These are phyloP conservation scores for Canis aureus DNA, from an alignment of 2,113 vertebrate genomes.

Conservation along the genomic window DNA sequence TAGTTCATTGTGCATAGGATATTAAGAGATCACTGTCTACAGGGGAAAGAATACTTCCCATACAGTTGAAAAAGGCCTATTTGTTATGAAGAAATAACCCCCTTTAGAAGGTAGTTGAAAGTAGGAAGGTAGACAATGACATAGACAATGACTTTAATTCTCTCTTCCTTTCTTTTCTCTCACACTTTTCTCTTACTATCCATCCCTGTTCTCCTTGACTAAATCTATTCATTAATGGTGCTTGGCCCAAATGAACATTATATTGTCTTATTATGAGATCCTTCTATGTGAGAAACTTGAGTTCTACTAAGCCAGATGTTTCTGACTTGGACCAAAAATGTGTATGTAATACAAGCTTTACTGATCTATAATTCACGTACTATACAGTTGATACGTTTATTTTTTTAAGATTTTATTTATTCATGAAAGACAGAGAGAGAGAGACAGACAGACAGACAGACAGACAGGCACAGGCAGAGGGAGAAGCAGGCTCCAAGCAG, in stretches of 20 bases:
- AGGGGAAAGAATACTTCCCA: neutral
- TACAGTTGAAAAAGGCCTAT: neutral
- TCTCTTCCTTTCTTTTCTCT: neutral
- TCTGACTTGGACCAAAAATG: neutral
- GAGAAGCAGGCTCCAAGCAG: too few relatives aligned
- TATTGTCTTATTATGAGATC: neutral
- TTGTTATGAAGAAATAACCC: neutral
- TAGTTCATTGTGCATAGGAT: neutral
- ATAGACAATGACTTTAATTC: neutral
- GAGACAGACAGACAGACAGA: too few relatives aligned
- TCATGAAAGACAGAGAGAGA: too few relatives aligned
- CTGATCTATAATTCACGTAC: neutral
- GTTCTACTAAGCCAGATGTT: constrained; percentile 11
- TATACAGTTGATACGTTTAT: constrained; percentile 32
- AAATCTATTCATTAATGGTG: neutral
- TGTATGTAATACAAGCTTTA: neutral
- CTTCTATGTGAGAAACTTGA: neutral
- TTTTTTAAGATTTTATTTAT: too few relatives aligned
- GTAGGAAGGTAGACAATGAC: neutral
- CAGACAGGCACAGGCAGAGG: too few relatives aligned
- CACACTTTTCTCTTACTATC: neutral
- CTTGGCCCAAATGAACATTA: neutral
- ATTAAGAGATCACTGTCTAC: neutral
- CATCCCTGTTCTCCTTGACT: neutral
- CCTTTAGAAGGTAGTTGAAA: neutral